Base-by-base conservation (phyloP, 2,797 vertebrate genomes). In the Coregonus sp. region DNA sequence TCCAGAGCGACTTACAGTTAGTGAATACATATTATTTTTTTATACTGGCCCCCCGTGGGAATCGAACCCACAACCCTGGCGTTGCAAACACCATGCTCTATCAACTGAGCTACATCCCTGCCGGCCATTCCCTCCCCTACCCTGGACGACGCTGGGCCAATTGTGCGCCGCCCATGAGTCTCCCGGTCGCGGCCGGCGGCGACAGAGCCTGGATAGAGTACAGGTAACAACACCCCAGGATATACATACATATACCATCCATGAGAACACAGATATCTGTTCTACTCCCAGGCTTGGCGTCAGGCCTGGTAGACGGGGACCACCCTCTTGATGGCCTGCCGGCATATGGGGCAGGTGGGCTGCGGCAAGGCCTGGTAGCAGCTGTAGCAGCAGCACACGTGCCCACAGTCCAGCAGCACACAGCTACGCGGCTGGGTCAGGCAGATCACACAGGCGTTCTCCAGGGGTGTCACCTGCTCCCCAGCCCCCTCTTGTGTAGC, bases 381-480 rank as follows among this genome's bases (percentile, higher is more conserved):
- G 70, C 66, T 83, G 79, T 93, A 91, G 89, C 96, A 97, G 89
- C 96, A 96, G 90, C 96, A 97, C 31, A 96, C 94, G 11, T 97
- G 96, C 51, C 96, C 96, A 0, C 96, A 97, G 75, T 96, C 85
- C 82, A 97, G 82, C 51, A 97, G 86, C 40, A 96, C 93, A 0
- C 96, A 97, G 80, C 94, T 87, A 1, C 95, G 94, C 5, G 92
- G 94, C 65, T 80, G 92, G 0, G 63, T 85, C 78, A 97, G 87
- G 89, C 96, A 97, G 75, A 97, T 91, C 72, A 97, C 91, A 0
- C 96, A 97, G 0, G 84, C 63, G 0, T 94, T 94, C 73, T 92
- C 91, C 0, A 73, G 31, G 0, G 12, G 29, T 1, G 78, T 75
- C 0, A 82, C 89, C 0, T 3, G 33, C 3, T 77, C 76, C 0